Percentiles rank a stretch among this genome's conserved stretches.
Evolutionary conservation across 2,888 invertebrate species (phyloP).

Genomic region (Erebia ligea): DNA sequence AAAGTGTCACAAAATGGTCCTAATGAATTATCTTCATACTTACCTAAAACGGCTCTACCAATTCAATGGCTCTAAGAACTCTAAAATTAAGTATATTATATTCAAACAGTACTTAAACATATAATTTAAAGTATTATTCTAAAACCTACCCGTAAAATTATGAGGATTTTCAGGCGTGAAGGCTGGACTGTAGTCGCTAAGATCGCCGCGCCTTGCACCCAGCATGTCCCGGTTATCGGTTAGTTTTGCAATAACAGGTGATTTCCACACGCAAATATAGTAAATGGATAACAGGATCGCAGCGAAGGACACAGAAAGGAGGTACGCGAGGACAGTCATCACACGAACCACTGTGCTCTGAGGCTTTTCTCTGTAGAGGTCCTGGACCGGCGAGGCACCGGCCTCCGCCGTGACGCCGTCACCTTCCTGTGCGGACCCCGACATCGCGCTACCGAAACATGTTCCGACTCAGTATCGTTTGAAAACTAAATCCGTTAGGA

Average conservation of each 20-base stretch:
- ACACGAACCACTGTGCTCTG: slow-evolving; percentile 82
- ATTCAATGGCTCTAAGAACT: too few species aligned
- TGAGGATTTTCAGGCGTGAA: slow-evolving; percentile 41
- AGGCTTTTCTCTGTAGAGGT: slow-evolving; percentile 69
- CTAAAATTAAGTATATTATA: too few species aligned
- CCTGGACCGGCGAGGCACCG: slow-evolving; percentile 61
- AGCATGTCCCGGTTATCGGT: slow-evolving; percentile 49
- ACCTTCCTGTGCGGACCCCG: slow-evolving; percentile 66
- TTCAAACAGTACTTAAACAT: neutral
- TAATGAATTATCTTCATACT: too few species aligned
- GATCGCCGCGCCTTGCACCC: slow-evolving; percentile 48
- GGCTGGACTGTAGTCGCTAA: slow-evolving; percentile 44
- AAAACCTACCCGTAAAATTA: slow-evolving; percentile 44
- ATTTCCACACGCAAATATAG: slow-evolving; percentile 91
- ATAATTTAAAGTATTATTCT: neutral
- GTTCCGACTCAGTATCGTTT: slow-evolving; percentile 18
- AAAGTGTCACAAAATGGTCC: too few species aligned
- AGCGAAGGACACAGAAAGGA: slow-evolving; percentile 93
- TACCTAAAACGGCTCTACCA: too few species aligned
- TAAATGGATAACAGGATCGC: slow-evolving; percentile 92
- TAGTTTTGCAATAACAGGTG: slow-evolving; percentile 80
- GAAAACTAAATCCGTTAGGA: slow-evolving; percentile 21
- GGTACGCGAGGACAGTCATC: slow-evolving; percentile 91
- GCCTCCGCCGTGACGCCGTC: slow-evolving; percentile 59
- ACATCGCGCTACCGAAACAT: slow-evolving; percentile 56